phyloP scores from a whole-genome alignment of 2,888 invertebrate species.

The Campoletis raptor region DNA sequence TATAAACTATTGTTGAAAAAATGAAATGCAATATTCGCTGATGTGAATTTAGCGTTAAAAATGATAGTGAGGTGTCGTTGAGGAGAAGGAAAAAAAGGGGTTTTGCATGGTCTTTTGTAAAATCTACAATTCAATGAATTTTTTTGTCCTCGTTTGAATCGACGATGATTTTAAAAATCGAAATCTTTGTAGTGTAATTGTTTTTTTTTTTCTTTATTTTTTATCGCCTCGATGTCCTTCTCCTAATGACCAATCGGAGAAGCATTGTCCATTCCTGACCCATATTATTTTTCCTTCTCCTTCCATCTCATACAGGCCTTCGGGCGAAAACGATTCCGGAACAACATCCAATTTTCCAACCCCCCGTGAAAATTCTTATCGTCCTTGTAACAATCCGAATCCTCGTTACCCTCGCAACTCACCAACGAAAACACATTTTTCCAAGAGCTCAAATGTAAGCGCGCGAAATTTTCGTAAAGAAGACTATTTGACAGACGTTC shows the following conservation, averaged over 20 bases:
- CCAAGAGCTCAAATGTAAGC: constrained; percentile 1
- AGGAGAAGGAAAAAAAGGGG: constrained; percentile 79
- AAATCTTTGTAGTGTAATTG: not conserved
- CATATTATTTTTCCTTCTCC: constrained; percentile 75
- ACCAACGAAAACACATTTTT: constrained; percentile 5
- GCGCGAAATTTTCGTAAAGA: not conserved
- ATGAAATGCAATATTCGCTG: constrained; percentile 14
- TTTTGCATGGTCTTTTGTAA: constrained; percentile 7
- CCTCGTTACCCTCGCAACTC: constrained; percentile 27
- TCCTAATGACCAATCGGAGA: constrained; percentile 75
- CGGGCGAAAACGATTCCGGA: constrained; percentile 71
- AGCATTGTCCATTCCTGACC: constrained; percentile 73
- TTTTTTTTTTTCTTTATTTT: constrained; percentile 36
- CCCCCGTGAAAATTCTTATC: constrained; percentile 53
- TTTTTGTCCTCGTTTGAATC: not conserved
- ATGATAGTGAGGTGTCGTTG: constrained; percentile 71
- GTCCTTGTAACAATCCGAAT: constrained; percentile 24
- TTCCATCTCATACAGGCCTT: constrained; percentile 71
- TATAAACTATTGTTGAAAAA: not conserved
- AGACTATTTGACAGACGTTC: not conserved
- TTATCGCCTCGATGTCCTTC: constrained; percentile 71
- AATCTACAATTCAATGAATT: not conserved
- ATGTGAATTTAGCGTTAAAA: not conserved
- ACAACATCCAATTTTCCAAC: constrained; percentile 64
- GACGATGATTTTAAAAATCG: not conserved